phyloP scores from a whole-genome alignment of 2,888 invertebrate genomes.

The Pterostichus niger region DNA sequence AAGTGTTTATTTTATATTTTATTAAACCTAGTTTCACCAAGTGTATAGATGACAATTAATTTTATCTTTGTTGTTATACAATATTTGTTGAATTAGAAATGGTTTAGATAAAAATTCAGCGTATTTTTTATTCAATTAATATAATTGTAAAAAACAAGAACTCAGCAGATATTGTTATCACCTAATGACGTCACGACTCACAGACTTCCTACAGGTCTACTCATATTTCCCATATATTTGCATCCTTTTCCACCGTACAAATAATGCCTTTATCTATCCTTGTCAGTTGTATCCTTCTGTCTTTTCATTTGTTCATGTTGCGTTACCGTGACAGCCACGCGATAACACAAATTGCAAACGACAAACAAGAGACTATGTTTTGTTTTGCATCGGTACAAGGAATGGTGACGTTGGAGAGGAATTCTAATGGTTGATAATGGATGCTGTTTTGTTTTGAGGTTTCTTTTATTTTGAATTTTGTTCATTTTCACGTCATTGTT shows the following conservation, averaged over 20 bases:
- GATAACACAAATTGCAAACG: slow-evolving; percentile 49
- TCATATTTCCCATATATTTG: slow-evolving; percentile 19
- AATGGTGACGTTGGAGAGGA: slow-evolving; percentile 13
- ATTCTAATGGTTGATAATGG: slow-evolving; percentile 18
- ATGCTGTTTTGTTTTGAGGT: slow-evolving; percentile 3
- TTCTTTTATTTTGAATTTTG: slow-evolving; percentile 22
- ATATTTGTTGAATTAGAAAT: too few relatives aligned
- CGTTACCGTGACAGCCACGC: slow-evolving; percentile 35
- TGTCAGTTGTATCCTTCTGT: slow-evolving; percentile 32
- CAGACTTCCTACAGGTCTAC: slow-evolving; percentile 6
- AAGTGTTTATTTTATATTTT: too few relatives aligned
- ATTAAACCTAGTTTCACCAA: too few relatives aligned
- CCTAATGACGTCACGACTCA: neutral
- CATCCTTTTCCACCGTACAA: slow-evolving; percentile 16
- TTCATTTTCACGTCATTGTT: neutral
- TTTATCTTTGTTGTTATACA: too few relatives aligned
- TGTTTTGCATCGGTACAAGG: slow-evolving; percentile 30
- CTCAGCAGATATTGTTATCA: slow-evolving; percentile 2
- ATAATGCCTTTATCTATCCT: slow-evolving; percentile 34
- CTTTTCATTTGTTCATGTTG: slow-evolving; percentile 39
- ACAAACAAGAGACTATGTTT: slow-evolving; percentile 42
- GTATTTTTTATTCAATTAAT: slow-evolving; percentile 6
- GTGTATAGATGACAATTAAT: too few relatives aligned
- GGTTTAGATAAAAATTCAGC: too few relatives aligned
- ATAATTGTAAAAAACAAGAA: neutral